Base-by-base conservation (phyloP, 2,888 invertebrate species). In the Cheilosia grossa region DNA sequence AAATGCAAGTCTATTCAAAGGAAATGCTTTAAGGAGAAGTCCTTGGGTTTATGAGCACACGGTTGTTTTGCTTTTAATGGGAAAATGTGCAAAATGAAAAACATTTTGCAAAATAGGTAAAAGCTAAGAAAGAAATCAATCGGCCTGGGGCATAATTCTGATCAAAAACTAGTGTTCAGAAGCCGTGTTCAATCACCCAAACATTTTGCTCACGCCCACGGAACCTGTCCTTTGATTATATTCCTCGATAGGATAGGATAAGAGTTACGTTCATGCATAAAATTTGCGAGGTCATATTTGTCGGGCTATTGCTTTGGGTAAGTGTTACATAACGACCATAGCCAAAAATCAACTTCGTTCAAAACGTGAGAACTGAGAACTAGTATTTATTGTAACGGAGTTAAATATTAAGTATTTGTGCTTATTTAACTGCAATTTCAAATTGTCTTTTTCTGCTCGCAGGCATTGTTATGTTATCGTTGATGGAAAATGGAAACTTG, bases 361-460 rank as follows among this genome's bases (percentile, higher is more conserved):
- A 15, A 51, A 10, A 15, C 21, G 51, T 51, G 15, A 5, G 24
- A 13, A 30, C 7, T 7, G 7, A 6, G 21, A 21, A 13, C 10
- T 13, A 37, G 13, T 37, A 37, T 13, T 13, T 37, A 37, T 37
- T 59, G 51, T 75, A 82, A 70, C 75, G 47, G 37, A 59, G 19
- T 9, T 77, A 58, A 33, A 47, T 33, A 24, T 64, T 58, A 54
- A 30, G 64, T 77, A 42, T 67, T 82, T 83, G 82, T 83, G 82
- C 82, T 79, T 53, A 69, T 67, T 63, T 56, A 30, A 42, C 44
- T 40, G 19, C 47, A 67, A 63, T 56, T 24, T 54, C 1, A 24
- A 40, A 53, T 30, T 69, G 15, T 21, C 21, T 58, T 56, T 15
- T 27, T 9, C 3, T 67, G 24, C 0, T 54, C 13, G 37, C 1